Evolutionary conservation across 2,797 vertebrate genomes (phyloP), one percentile per base, ranked within the genome.

Genomic region (Periophthalmus magnuspinnatus): DNA sequence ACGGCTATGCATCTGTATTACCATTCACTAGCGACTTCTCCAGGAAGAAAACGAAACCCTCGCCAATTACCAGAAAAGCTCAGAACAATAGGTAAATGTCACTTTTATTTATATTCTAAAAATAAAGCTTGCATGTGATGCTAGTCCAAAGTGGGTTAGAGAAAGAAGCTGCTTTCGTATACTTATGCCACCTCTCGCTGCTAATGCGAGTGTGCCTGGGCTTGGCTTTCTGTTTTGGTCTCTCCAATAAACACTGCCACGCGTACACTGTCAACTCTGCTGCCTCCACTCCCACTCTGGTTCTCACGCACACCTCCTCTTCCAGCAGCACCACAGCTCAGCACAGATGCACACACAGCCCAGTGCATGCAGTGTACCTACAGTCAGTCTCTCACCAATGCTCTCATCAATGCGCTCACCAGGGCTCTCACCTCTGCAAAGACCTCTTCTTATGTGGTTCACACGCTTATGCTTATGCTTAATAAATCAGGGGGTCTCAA

Each of bases 1-100:
- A 99, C 87, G 97, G 97, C 85, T 99, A 99, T 90, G 97, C 97
- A 69, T 97, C 97, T 77, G 95, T 96, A 90, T 94, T 98, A 93
- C 97, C 97, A 72, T 98, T 94, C 94, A 95, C 94, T 87, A 95
- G 92, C 84, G 96, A 98, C 94, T 97, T 95, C 87, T 92, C 95
- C 93, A 90, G 95, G 92, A 98, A 98, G 94, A 99, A 97, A 95
- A 94, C 95, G 93, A 98, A 97, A 96, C 88, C 94, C 67, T 93
- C 95, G 79, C 83, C 95, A 88, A 93, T 96, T 84, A 94, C 95
- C 93, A 95, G 96, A 93, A 98, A 98, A 94, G 85, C 94, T 86
- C 95, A 91, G 87, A 97, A 94, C 93, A 97, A 95, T 93, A 96
- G 96, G 96, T 97, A 95, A 95, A 85, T 90, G 85, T 86, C 19